Base-by-base conservation (phyloP, 2,797 vertebrate species). In the Phalloptychus januarius region DNA sequence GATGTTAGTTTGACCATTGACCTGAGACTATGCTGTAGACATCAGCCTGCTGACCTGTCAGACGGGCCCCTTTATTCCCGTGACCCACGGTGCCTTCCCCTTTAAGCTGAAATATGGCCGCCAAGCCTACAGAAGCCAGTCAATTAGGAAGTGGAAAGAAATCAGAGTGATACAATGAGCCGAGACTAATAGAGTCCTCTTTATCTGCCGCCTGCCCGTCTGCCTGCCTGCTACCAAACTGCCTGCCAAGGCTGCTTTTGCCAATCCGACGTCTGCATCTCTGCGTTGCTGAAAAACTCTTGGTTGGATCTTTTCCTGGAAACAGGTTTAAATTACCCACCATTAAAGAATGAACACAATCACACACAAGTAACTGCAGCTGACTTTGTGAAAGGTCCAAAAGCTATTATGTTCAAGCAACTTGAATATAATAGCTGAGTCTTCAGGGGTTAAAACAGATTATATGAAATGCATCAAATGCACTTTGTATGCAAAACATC, bases 141-240 rank as follows among this genome's bases (percentile, higher is more conserved):
- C 94, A 96, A 95, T 97, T 95, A 96, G 92, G 90, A 91, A 85
- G 87, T 86, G 89, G 84, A 92, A 88, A 89, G 95, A 96, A 96
- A 96, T 95, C 94, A 95, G 95, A 94, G 92, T 93, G 90, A 94
- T 95, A 94, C 95, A 95, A 95, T 95, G 94, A 96, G 94, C 94
- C 92, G 91, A 96, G 95, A 97, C 96, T 97, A 97, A 97, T 97
- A 96, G 95, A 96, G 95, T 94, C 92, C 83, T 94, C 95, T 95
- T 95, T 95, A 96, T 97, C 95, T 96, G 95, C 91, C 91, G 94
- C 93, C 93, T 56, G 91, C 83, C 91, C 90, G 94, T 93, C 93
- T 94, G 93, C 91, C 85, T 94, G 93, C 91, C 80, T 83, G 86
- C 84, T 85, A 82, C 82, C 87, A 91, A 88, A 84, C 89, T 89